phyloP scores from a whole-genome alignment of 2,888 invertebrate species.

The Drosophila neutralis region DNA sequence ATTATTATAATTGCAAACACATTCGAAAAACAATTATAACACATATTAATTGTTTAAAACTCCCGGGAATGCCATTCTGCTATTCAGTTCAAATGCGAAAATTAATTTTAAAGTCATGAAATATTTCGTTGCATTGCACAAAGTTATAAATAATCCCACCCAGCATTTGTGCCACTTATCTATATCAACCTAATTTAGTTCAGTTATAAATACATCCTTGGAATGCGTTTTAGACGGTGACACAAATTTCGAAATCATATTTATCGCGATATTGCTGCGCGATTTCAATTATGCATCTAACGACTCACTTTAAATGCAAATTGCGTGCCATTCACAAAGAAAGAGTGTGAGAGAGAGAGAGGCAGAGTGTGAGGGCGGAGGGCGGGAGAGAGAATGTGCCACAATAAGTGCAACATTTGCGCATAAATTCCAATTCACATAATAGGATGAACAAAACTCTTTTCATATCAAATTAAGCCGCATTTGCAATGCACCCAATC shows the following conservation, averaged over 20 bases:
- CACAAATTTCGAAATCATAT: constrained; percentile 55
- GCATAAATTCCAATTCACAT: constrained; percentile 23
- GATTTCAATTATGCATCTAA: constrained; percentile 72
- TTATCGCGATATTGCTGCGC: constrained; percentile 52
- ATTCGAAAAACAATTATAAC: background rate
- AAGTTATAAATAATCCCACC: background rate
- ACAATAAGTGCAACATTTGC: constrained; percentile 45
- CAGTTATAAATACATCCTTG: constrained; percentile 13
- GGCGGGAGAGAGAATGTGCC: background rate
- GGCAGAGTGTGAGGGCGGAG: background rate
- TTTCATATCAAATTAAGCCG: constrained; percentile 44
- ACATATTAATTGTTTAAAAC: background rate
- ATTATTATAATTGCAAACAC: background rate
- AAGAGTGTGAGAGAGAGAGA: background rate
- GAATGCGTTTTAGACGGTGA: constrained; percentile 22
- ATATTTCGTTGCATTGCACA: background rate
- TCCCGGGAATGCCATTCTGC: background rate
- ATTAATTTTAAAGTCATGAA: background rate
- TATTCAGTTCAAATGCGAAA: background rate
- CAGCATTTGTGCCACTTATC: background rate
- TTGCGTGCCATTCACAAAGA: constrained; percentile 60
- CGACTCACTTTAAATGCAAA: constrained; percentile 80
- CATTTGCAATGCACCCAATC: constrained; percentile 34
- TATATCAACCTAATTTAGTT: constrained; percentile 11
- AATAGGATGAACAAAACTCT: constrained; percentile 30